A percentile compares a stretch with the other conserved stretches of the same genome.
These are phyloP conservation scores for Brachymystax lenok DNA, from an alignment of 2,797 vertebrate species.

Conservation along the genomic window DNA sequence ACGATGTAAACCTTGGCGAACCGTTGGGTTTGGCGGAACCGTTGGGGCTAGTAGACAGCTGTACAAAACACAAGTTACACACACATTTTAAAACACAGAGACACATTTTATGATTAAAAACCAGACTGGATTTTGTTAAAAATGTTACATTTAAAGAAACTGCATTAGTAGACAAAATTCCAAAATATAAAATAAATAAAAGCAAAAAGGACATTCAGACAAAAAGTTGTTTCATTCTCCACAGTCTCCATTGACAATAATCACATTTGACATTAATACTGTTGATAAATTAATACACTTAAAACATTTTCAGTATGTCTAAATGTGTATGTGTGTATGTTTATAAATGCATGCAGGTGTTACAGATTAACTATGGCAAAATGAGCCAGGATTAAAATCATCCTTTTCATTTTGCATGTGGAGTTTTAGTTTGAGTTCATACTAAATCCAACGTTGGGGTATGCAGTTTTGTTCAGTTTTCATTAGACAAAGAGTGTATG, in stretches of 20 bases:
- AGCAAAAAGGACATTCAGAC: slow-evolving; percentile 65
- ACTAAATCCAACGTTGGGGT: slow-evolving; percentile 23
- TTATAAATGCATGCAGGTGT: slow-evolving; percentile 78
- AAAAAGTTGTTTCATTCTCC: slow-evolving; percentile 66
- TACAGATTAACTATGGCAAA: slow-evolving; percentile 60
- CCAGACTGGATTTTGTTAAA: slow-evolving; percentile 72
- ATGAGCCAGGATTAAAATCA: slow-evolving; percentile 46
- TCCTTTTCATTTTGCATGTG: slow-evolving; percentile 32
- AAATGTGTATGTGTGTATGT: slow-evolving; percentile 71
- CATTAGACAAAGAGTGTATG: slow-evolving; percentile 13
- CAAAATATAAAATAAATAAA: slow-evolving; percentile 73
- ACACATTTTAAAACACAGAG: slow-evolving; percentile 74
- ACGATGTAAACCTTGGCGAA: too few species aligned
- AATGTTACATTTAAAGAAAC: slow-evolving; percentile 79
- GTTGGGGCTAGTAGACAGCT: neutral
- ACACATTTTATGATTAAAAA: slow-evolving; percentile 82
- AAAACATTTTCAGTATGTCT: slow-evolving; percentile 63
- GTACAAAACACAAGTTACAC: slow-evolving; percentile 27
- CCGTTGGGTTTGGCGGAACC: too few species aligned
- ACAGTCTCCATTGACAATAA: slow-evolving; percentile 70
- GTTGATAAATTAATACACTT: slow-evolving; percentile 76
- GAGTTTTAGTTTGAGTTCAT: slow-evolving; percentile 36
- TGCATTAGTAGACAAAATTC: slow-evolving; percentile 75
- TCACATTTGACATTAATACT: slow-evolving; percentile 82
- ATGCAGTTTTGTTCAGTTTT: slow-evolving; percentile 27